Evolutionary conservation across 2,888 invertebrate genomes (phyloP), one percentile per base, ranked within the genome.

Genomic region (Bembecia ichneumoniformis): DNA sequence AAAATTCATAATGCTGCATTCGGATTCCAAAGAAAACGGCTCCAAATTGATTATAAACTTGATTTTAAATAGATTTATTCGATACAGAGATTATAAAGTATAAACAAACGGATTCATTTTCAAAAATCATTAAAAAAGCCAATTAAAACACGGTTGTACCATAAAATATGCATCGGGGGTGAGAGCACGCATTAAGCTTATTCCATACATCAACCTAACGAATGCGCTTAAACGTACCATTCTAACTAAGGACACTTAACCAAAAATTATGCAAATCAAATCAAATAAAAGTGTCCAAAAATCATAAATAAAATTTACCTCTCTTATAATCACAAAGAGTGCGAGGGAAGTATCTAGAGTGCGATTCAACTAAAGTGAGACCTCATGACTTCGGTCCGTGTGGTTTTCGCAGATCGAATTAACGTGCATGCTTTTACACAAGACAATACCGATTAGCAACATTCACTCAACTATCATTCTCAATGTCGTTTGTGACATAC

Each of bases 31-130:
- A 81, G 77, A 86, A 86, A 84, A 84, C 78, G 69, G 72, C 70
- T 84, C 80, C 75, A 86, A 86, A 86, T 84, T 83, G 84, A 86
- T 84, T 84, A 76, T 78, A 72, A 77, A 82, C 83, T 75, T 83
- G 86, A 86, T 86, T 86, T 79, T 78, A 79, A 77, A 80, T 80
- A 81, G 74, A 78, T 76, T 78, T 83, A 78, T 76, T 71, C 69
- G 28, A 68, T 72, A 81, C 68, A 77, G 69, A 79, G 76, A 75
- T 28, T 28, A 74, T 78, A 79, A 76, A 79, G 64, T 73, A 80
- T 77, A 11, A 35, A 47, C 47, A 49, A 68, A 68, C 73, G 83
- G 73, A 2, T 2, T 28, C 3, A 2, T 28, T 28, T 81, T 83
- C 82, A 86, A 86, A 86, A 86, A 81, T 80, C 74, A 77, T 84